These are phyloP conservation scores for Leptopilina syphax DNA, from an alignment of 2,888 invertebrate species.

Conservation along the genomic window DNA sequence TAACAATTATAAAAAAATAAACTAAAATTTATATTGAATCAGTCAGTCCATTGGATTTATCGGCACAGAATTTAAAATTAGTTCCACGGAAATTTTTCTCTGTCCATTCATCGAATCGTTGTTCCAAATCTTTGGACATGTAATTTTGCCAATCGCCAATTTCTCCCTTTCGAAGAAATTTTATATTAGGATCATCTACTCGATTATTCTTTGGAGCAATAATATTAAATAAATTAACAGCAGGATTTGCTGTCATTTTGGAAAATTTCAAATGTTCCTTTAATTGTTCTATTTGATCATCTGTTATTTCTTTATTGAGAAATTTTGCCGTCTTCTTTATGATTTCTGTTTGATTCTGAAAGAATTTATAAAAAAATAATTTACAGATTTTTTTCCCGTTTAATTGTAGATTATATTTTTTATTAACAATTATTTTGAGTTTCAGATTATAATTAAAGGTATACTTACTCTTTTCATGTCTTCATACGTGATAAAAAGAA, in stretches of 20 bases:
- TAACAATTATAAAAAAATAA: too few species aligned
- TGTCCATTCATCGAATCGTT: constrained; percentile 86
- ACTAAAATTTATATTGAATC: constrained; percentile 14
- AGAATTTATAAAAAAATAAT: constrained; percentile 7
- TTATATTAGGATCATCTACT: constrained; percentile 78
- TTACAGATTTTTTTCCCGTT: too few species aligned
- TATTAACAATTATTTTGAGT: too few species aligned
- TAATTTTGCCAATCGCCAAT: constrained; percentile 90
- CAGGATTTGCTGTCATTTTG: constrained; percentile 89
- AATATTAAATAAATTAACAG: constrained; percentile 85
- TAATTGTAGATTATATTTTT: background rate
- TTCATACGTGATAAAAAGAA: constrained; percentile 81
- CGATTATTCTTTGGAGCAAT: constrained; percentile 79
- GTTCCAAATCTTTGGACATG: constrained; percentile 85
- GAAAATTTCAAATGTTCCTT: constrained; percentile 87
- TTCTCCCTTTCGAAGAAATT: constrained; percentile 87
- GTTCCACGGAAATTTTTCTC: constrained; percentile 81
- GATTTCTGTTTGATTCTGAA: constrained; percentile 82
- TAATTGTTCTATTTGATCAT: constrained; percentile 83
- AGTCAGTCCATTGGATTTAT: constrained; percentile 44
- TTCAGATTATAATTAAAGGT: too few species aligned
- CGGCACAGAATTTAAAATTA: constrained; percentile 80
- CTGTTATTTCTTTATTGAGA: constrained; percentile 82
- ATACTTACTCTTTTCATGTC: constrained; percentile 78
- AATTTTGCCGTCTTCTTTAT: constrained; percentile 86